Conservation (phyloP, 1,140 invertebrate genomes). For the Heliconius hewitsoni region DNA sequence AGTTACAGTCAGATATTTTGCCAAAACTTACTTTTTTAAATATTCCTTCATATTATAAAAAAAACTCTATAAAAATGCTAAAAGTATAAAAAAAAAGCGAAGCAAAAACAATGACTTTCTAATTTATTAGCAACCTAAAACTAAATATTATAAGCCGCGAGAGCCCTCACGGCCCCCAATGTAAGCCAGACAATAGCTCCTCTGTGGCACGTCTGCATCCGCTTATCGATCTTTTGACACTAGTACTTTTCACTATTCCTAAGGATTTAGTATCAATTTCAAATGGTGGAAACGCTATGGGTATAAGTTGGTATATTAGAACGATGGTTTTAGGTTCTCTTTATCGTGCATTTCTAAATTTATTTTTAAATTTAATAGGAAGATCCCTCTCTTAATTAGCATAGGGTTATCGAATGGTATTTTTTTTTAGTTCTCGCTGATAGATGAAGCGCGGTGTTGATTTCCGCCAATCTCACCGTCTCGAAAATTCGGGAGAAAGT, state of each 20-base stretch:
- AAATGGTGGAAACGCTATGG: neutral
- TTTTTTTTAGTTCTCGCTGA: too few relatives aligned
- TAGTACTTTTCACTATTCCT: neutral
- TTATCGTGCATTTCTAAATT: too few relatives aligned
- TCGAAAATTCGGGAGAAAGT: too few relatives aligned
- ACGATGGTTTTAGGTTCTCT: too few relatives aligned
- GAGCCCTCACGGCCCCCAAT: neutral
- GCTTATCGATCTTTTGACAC: conserved; percentile 13
- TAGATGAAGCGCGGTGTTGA: too few relatives aligned
- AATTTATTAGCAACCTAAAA: conserved; percentile 6
- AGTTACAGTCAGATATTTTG: too few relatives aligned
- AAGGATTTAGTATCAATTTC: conserved; percentile 12
- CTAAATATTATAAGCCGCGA: neutral
- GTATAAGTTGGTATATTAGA: neutral
- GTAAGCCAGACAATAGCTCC: conserved; percentile 5
- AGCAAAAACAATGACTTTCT: neutral
- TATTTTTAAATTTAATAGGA: too few relatives aligned
- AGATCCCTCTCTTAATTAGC: too few relatives aligned
- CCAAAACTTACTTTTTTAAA: too few relatives aligned
- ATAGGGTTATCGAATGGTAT: too few relatives aligned
- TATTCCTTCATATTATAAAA: too few relatives aligned
- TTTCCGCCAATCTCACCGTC: too few relatives aligned
- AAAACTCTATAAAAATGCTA: neutral
- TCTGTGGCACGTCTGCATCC: conserved; percentile 3
- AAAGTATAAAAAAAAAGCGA: neutral